Percentiles rank a stretch among this genome's conserved stretches.
Conservation (phyloP, 2,797 vertebrate genomes). For the Protonibea diacanthus region DNA sequence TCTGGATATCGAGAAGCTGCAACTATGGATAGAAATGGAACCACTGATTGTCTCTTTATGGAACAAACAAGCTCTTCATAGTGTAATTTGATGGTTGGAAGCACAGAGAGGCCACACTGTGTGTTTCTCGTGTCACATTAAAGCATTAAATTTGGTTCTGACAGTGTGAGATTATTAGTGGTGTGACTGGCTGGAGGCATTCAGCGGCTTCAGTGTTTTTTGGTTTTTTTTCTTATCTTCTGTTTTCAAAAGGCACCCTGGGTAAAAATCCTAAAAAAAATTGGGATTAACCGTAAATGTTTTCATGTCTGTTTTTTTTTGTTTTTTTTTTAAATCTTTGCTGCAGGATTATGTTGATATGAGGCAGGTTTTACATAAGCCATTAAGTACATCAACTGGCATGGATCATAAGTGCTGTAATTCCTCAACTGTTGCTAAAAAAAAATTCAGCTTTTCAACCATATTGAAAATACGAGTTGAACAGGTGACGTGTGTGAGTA, state of each 20-base stretch:
- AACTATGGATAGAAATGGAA: neutral
- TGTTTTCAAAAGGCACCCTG: slow-evolving; percentile 17
- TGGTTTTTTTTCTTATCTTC: slow-evolving; percentile 10
- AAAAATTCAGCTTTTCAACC: neutral
- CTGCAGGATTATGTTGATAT: slow-evolving; percentile 65
- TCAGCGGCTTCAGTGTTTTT: neutral
- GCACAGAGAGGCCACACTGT: neutral
- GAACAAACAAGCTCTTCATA: neutral
- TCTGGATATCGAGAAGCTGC: too few relatives aligned
- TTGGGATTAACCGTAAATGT: slow-evolving; percentile 48
- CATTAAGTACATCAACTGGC: slow-evolving; percentile 63
- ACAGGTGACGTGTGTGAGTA: too few relatives aligned
- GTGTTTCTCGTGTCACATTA: neutral
- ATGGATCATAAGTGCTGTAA: slow-evolving; percentile 34
- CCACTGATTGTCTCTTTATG: neutral
- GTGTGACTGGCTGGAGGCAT: neutral
- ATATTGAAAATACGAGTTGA: too few relatives aligned
- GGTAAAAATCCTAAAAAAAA: slow-evolving; percentile 38
- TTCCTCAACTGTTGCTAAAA: neutral
- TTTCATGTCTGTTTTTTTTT: slow-evolving; percentile 34
- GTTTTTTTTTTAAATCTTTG: slow-evolving; percentile 39
- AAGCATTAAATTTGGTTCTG: neutral
- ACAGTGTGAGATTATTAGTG: neutral
- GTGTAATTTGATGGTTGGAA: neutral
- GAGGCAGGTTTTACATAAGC: slow-evolving; percentile 65